Evolutionary conservation across 2,113 vertebrate genomes (phyloP).

Genomic region (Chamaetylas fuelleborni): DNA sequence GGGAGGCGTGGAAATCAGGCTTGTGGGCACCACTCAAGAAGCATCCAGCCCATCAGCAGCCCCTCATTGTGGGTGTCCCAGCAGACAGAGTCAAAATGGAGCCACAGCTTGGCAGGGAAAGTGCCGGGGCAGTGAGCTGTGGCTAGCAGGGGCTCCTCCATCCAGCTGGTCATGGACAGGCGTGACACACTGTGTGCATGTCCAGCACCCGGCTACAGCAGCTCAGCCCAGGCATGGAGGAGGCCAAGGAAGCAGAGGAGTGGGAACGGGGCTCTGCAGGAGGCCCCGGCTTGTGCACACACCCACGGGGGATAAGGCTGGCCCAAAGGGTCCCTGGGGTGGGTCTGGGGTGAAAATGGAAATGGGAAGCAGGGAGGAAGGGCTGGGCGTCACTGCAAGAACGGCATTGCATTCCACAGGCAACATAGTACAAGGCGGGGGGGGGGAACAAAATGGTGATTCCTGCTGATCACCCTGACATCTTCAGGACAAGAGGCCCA

Average conservation of each 20-base stretch:
- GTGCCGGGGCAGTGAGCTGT: too few relatives aligned
- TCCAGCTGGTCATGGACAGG: accelerated
- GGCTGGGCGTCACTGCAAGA: accelerated
- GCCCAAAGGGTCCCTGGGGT: neutral
- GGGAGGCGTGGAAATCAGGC: neutral
- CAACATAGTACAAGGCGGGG: neutral
- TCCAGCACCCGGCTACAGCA: accelerated
- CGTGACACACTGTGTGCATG: accelerated
- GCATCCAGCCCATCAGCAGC: neutral
- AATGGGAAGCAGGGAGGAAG: neutral
- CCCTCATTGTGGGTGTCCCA: accelerated
- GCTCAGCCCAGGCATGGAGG: neutral
- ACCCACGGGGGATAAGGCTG: accelerated
- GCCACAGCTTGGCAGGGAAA: accelerated
- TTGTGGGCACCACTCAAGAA: neutral
- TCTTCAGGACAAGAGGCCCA: neutral
- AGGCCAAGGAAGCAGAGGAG: neutral
- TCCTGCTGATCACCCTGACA: neutral
- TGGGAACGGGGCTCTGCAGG: accelerated
- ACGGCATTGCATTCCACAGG: neutral
- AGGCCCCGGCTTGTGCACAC: accelerated
- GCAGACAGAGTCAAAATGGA: accelerated
- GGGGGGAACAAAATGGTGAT: accelerated
- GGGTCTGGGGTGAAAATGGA: too few relatives aligned
- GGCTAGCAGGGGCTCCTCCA: neutral